Conservation (phyloP, 2,797 vertebrate genomes). For the Platalea minor region DNA sequence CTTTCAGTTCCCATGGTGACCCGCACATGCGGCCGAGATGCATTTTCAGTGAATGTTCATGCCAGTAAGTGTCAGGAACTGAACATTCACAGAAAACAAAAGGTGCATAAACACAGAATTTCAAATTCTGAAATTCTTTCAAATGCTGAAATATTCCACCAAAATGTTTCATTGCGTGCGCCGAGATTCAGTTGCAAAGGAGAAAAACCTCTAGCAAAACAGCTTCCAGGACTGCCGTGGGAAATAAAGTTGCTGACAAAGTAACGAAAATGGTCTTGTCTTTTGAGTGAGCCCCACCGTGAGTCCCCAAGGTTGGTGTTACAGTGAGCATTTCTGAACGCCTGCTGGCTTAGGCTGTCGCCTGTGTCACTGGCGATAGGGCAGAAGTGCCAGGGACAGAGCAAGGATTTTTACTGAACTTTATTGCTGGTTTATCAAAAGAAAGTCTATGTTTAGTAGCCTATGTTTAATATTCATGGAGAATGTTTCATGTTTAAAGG, state of each 20-base stretch:
- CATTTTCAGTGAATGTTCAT: not conserved
- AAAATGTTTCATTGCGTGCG: not conserved
- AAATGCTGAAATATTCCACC: not conserved
- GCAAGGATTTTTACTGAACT: not conserved
- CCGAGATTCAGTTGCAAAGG: not conserved
- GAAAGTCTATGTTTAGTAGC: not conserved
- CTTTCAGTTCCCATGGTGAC: conserved; percentile 8
- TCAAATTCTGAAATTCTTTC: not conserved
- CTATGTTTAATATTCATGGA: not conserved
- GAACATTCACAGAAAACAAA: conserved; percentile 29
- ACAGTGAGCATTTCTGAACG: not conserved
- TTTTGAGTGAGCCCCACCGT: not conserved
- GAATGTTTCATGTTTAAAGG: not conserved
- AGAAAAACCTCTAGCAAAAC: not conserved
- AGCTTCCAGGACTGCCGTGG: not conserved
- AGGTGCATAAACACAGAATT: not conserved
- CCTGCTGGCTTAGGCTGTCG: conserved; percentile 3
- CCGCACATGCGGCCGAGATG: not conserved
- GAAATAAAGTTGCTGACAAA: conserved; percentile 5
- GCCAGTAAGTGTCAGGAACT: not conserved
- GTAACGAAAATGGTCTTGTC: not conserved
- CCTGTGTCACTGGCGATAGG: not conserved
- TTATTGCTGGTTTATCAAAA: not conserved
- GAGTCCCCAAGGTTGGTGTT: not conserved
- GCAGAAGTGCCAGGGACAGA: not conserved